These are phyloP conservation scores for Resseliella maxima DNA, from an alignment of 2,888 invertebrate species.

Conservation along the genomic window DNA sequence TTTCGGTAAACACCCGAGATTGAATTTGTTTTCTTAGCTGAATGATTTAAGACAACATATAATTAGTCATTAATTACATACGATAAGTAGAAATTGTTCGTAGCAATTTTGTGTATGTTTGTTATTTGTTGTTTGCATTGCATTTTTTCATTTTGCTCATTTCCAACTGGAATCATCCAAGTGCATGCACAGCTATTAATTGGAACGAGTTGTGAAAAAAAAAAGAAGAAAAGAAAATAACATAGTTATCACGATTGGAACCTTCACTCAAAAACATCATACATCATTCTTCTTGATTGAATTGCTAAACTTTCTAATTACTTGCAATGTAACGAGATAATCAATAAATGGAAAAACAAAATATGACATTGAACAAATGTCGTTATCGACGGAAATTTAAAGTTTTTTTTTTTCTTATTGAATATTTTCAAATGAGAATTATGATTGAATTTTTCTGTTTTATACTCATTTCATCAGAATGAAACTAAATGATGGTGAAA, in stretches of 20 bases:
- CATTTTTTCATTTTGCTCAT: background rate
- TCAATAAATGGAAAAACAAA: too few species aligned
- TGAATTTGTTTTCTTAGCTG: background rate
- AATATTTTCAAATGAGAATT: background rate
- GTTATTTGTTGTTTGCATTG: background rate
- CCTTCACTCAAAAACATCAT: background rate
- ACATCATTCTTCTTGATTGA: background rate
- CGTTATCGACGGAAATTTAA: too few species aligned
- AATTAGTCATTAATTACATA: constrained; percentile 55
- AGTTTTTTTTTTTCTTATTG: too few species aligned
- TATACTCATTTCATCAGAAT: too few species aligned
- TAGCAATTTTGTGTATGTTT: background rate
- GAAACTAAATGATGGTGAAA: background rate
- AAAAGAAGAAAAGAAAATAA: too few species aligned
- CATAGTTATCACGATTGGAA: background rate
- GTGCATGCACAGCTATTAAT: constrained; percentile 26
- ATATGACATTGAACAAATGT: too few species aligned
- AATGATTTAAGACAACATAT: constrained; percentile 53
- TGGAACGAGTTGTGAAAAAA: constrained; percentile 22
- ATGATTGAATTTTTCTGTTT: background rate
- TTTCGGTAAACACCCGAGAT: background rate
- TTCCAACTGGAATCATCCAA: background rate
- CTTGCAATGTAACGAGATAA: background rate
- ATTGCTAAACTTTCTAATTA: background rate
- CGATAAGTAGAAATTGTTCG: constrained; percentile 4